These are phyloP conservation scores for Habroteleia sp. DNA, from an alignment of 2,888 invertebrate species.

Conservation along the genomic window DNA sequence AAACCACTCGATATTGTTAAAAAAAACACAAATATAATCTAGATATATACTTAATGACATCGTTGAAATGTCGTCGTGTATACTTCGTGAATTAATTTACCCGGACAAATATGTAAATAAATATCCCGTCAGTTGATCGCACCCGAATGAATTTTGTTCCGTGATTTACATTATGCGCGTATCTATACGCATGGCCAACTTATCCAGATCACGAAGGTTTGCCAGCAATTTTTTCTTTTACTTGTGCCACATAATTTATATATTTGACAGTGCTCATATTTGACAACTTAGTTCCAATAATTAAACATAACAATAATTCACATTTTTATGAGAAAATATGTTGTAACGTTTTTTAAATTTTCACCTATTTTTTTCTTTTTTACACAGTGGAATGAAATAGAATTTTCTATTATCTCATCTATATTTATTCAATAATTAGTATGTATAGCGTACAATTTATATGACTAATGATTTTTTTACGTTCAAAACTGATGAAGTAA, in stretches of 20 bases:
- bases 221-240: slow-evolving; percentile 49
- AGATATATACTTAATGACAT: slow-evolving; percentile 41
- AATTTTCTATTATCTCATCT: slow-evolving; percentile 1
- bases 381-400: not conserved
- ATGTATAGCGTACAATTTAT: slow-evolving; percentile 25
- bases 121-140: slow-evolving; percentile 73
- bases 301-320: no score
- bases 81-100: slow-evolving; percentile 67
- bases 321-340: no score
- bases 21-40: slow-evolving; percentile 36
- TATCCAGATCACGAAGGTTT: slow-evolving; percentile 74
- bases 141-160: slow-evolving; percentile 63
- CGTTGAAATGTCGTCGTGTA: slow-evolving; percentile 71
- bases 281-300: no score
- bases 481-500: slow-evolving; percentile 8
- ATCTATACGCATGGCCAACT: slow-evolving; percentile 66
- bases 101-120: slow-evolving; percentile 74
- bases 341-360: slow-evolving; percentile 3
- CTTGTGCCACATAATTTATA: not conserved
- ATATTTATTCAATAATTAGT: slow-evolving; percentile 27
- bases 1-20: slow-evolving; percentile 4
- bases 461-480: slow-evolving; percentile 33
- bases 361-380: not conserved
- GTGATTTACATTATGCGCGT: slow-evolving; percentile 71
- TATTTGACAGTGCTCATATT: slow-evolving; percentile 11